phyloP scores from a whole-genome alignment of 2,113 vertebrate species.

The Lethenteron camtschaticum region DNA sequence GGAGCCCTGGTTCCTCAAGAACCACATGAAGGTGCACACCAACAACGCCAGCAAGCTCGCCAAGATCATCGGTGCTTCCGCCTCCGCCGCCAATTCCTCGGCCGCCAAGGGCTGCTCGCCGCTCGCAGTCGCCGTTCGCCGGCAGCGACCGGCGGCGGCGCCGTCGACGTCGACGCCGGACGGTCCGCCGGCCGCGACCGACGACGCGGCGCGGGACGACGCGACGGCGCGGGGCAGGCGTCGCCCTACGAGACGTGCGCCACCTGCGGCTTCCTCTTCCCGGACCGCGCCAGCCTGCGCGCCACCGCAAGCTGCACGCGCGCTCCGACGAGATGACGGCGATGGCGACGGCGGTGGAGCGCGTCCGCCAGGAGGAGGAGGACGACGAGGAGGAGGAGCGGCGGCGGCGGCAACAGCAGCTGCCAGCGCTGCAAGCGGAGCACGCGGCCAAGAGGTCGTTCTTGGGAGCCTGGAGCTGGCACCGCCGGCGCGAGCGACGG shows the following conservation, averaged over 20 bases:
- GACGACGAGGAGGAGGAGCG: no score
- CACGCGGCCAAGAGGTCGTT: conserved; percentile 20
- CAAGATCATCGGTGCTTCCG: background rate
- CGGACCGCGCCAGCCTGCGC: background rate
- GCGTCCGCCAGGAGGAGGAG: background rate
- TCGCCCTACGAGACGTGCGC: background rate
- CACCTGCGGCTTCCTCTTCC: background rate
- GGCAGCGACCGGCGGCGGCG: background rate
- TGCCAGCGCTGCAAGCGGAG: no score
- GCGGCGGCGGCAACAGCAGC: no score
- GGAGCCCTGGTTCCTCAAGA: conserved; percentile 82
- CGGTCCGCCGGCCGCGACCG: background rate
- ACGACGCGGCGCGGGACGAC: background rate
- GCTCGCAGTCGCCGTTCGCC: background rate
- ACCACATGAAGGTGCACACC: conserved; percentile 84
- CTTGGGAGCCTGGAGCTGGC: conserved; percentile 44
- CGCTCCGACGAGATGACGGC: background rate
- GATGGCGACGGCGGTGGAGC: background rate
- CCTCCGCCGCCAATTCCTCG: background rate
- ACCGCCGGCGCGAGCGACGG: conserved; percentile 33
- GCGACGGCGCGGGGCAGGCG: background rate
- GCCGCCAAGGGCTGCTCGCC: background rate
- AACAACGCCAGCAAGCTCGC: conserved; percentile 24
- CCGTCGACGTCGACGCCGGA: background rate
- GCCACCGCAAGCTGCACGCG: background rate